Conservation (phyloP, 2,888 invertebrate species). For the Tetrapedia diversipes region DNA sequence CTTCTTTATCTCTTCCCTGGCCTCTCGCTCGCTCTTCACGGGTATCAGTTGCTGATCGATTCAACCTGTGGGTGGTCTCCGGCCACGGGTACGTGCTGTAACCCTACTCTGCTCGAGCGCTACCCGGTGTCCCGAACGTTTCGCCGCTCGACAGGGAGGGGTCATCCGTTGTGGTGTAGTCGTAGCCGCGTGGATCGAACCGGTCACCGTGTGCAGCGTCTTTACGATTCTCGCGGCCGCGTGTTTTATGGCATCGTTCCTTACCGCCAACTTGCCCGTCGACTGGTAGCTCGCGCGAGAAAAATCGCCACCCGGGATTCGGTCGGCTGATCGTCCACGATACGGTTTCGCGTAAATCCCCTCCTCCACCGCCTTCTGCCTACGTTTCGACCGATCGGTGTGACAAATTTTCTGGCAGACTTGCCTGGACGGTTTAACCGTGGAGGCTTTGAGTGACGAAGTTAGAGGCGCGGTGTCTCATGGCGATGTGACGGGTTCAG, state of each 20-base stretch:
- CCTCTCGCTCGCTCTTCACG: slow-evolving; percentile 56
- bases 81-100: slow-evolving; percentile 75
- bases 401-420: neutral
- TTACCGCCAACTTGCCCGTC: slow-evolving; percentile 45
- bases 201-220: slow-evolving; percentile 52
- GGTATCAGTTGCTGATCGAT: slow-evolving; percentile 81
- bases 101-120: slow-evolving; percentile 74
- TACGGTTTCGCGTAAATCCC: slow-evolving; percentile 34
- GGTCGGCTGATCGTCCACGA: slow-evolving; percentile 10
- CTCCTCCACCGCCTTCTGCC: neutral
- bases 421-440: neutral
- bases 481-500: too few relatives aligned
- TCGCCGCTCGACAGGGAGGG: slow-evolving; percentile 38
- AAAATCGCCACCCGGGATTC: slow-evolving; percentile 45
- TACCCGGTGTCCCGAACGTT: slow-evolving; percentile 74
- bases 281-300: slow-evolving; percentile 52
- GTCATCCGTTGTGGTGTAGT: too few relatives aligned
- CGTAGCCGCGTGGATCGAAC: slow-evolving; percentile 38
- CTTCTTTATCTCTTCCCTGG: slow-evolving; percentile 59
- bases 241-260: slow-evolving; percentile 62
- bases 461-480: too few relatives aligned
- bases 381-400: neutral
- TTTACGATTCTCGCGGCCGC: slow-evolving; percentile 43
- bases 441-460: neutral
- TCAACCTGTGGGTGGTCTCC: slow-evolving; percentile 80